phyloP scores from a whole-genome alignment of 2,113 vertebrate species.

The Lanius ludovicianus region DNA sequence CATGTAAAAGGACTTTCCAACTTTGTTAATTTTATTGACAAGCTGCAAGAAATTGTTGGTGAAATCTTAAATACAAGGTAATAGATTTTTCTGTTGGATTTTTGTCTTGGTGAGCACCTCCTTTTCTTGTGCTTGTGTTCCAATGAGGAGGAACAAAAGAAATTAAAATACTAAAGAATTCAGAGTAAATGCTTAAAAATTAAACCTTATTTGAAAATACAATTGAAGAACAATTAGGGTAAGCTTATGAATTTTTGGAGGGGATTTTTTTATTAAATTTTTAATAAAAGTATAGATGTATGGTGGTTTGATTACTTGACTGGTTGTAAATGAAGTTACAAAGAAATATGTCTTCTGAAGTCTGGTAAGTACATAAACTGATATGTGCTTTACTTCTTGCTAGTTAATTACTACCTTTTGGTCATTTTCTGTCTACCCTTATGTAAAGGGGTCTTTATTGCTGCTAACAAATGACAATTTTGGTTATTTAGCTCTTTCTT shows the following conservation, averaged over 20 bases:
- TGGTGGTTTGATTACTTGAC: neutral
- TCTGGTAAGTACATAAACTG: neutral
- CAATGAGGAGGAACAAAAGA: accelerated
- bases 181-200: neutral
- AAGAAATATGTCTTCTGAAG: neutral
- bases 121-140: neutral
- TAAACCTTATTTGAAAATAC: neutral
- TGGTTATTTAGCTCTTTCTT: neutral
- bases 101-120: neutral
- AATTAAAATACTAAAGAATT: neutral
- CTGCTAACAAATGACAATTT: neutral
- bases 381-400: neutral
- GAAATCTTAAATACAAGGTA: conserved; percentile 89
- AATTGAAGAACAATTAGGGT: neutral
- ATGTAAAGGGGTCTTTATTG: neutral
- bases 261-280: neutral
- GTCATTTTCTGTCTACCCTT: neutral
- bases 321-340: neutral
- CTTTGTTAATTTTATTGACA: conserved; percentile 88
- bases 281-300: neutral
- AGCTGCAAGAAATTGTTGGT: conserved; percentile 89
- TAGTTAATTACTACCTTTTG: neutral
- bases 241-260: neutral
- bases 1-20: conserved; percentile 87
- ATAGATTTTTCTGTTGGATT: neutral